Conservation (phyloP, 1,140 invertebrate species). For the Hylaeus anthracinus region DNA sequence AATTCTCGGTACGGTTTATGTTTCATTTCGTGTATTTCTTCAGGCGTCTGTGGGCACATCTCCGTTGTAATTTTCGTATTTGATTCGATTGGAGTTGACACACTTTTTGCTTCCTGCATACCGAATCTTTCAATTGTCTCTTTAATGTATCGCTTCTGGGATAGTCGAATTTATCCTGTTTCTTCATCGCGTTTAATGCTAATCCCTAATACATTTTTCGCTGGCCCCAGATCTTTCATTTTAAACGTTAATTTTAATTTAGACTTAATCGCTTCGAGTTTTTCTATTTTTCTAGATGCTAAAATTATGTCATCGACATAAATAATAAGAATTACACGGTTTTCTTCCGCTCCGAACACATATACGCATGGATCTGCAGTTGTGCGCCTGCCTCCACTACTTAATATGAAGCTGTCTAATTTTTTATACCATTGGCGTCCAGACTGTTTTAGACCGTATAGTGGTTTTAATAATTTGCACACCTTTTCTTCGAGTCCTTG, state of each 20-base stretch:
- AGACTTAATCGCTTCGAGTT: conserved; percentile 20
- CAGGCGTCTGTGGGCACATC: neutral
- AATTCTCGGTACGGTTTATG: too few species aligned
- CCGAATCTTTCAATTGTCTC: neutral
- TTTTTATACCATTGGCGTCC: conserved; percentile 39
- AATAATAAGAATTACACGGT: conserved; percentile 9
- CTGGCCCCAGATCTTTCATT: neutral
- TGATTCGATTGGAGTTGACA: neutral
- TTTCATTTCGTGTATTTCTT: too few species aligned
- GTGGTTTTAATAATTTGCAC: conserved; percentile 10
- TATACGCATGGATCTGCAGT: conserved; percentile 70
- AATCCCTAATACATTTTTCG: neutral
- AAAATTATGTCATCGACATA: conserved; percentile 49
- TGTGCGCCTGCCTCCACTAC: conserved; percentile 49
- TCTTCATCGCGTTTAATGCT: neutral
- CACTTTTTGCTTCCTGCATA: neutral
- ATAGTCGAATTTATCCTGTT: neutral
- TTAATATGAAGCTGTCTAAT: conserved; percentile 52
- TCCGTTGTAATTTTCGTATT: neutral
- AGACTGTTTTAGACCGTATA: conserved; percentile 43
- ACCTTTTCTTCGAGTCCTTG: neutral
- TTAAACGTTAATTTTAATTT: neutral
- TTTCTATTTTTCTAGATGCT: conserved; percentile 9
- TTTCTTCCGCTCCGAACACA: conserved; percentile 23
- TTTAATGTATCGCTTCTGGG: neutral